Evolutionary conservation across 2,797 vertebrate species (phyloP).

Genomic region (Numenius phaeopus): DNA sequence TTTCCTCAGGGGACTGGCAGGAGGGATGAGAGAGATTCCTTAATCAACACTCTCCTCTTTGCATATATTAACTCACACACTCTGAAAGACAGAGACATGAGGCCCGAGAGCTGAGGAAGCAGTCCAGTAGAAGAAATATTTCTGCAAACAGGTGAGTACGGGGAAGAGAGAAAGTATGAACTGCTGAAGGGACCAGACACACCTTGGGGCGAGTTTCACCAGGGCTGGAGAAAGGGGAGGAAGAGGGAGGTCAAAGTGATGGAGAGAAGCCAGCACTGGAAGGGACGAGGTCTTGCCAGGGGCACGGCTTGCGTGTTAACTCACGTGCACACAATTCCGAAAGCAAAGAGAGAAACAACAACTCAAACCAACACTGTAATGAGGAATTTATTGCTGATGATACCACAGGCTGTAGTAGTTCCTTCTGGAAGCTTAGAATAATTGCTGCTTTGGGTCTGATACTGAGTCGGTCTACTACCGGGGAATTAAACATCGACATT

Average conservation of each 20-base stretch:
- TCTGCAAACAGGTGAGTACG: background rate
- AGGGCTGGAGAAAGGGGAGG: background rate
- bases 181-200: background rate
- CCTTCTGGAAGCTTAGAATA: background rate
- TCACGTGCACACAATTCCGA: background rate
- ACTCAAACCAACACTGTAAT: background rate
- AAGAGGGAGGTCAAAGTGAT: background rate
- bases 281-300: background rate
- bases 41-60: background rate
- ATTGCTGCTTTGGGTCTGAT: background rate
- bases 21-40: background rate
- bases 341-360: background rate
- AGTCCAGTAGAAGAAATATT: background rate
- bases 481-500: constrained; percentile 2
- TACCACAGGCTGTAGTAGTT: background rate
- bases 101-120: background rate
- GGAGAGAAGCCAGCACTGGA: background rate
- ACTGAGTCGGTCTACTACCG: background rate
- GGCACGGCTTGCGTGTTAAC: background rate
- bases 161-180: background rate
- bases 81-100: background rate
- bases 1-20: background rate
- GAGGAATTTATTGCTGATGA: constrained; percentile 26
- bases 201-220: background rate
- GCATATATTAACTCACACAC: fast-evolving